A percentile compares a stretch with the other conserved stretches of the same genome.
Evolutionary conservation across 1,140 invertebrate species (phyloP).

Genomic region (Trichoplusia ni): DNA sequence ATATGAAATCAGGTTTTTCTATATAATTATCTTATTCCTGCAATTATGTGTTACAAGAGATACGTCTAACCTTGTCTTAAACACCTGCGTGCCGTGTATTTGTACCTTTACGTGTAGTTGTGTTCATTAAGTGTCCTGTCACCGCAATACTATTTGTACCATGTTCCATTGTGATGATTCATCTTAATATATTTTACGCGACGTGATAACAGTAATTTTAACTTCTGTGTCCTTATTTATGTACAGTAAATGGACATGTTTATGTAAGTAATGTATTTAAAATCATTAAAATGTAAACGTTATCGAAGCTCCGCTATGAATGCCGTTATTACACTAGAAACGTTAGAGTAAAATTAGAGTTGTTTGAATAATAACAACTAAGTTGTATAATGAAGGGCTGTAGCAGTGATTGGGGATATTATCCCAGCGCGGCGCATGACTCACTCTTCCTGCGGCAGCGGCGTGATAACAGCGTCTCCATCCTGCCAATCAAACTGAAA

Average conservation of each 20-base stretch:
- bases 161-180: slow-evolving; percentile 36
- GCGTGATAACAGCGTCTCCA: slow-evolving; percentile 68
- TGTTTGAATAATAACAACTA: slow-evolving; percentile 38
- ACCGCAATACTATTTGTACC: slow-evolving; percentile 38
- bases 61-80: slow-evolving; percentile 42
- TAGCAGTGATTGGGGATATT: slow-evolving; percentile 65
- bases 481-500: slow-evolving; percentile 75
- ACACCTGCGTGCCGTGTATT: slow-evolving; percentile 37
- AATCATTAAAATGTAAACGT: background rate
- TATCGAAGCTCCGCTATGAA: slow-evolving; percentile 14
- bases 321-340: slow-evolving; percentile 13
- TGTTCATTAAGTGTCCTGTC: slow-evolving; percentile 28
- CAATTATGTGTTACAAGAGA: slow-evolving; percentile 34
- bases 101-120: slow-evolving; percentile 28
- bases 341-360: slow-evolving; percentile 38
- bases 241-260: background rate
- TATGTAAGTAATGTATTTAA: slow-evolving; percentile 7
- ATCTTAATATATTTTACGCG: slow-evolving; percentile 28
- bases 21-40: slow-evolving; percentile 43
- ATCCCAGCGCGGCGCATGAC: slow-evolving; percentile 55
- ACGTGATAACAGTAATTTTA: slow-evolving; percentile 24
- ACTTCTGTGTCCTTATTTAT: slow-evolving; percentile 27
- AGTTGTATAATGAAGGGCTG: slow-evolving; percentile 53
- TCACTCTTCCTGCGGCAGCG: slow-evolving; percentile 73
- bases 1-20: slow-evolving; percentile 40